Base-by-base conservation (phyloP, 2,113 vertebrate genomes). In the Bagarius yarrelli region DNA sequence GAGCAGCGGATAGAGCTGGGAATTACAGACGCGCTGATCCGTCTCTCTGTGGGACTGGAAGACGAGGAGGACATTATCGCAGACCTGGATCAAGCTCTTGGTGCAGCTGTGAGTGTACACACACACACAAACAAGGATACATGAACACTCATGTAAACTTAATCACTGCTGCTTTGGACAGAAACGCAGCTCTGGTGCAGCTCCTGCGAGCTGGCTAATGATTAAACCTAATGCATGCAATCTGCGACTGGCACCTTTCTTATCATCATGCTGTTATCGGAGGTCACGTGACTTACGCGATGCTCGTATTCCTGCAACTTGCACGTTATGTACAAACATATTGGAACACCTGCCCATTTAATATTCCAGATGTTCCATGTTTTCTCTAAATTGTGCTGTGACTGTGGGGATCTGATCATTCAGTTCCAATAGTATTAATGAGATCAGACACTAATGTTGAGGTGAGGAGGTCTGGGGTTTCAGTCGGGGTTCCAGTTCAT, bases 21-120 rank as follows among this genome's bases (percentile, higher is more conserved):
- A 5, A 97, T 98, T 84, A 95, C 88, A 8, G 95, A 98, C 85
- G 96, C 94, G 0, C 87, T 98, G 60, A 92, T 98, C 80, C 92
- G 96, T 32, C 90, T 98, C 61, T 98, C 97, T 0, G 89, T 98
- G 56, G 97, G 97, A 19, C 89, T 98, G 86, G 97, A 98, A 84
- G 94, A 98, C 53, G 88, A 92, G 34, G 90, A 91, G 18, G 95
- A 98, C 87, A 90, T 98, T 76, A 87, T 98, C 8, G 89, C 91
- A 64, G 96, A 98, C 79, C 50, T 98, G 11, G 87, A 94, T 32
- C 95, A 96, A 83, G 97, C 95, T 18, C 91, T 98, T 79, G 85
- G 85, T 76, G 92, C 92, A 78, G 95, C 95, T 23, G 97, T 98
- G 83, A 93, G 96, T 91, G n/a, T 30, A 67, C 59, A 16, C 27